phyloP scores from a whole-genome alignment of 2,888 invertebrate genomes.

The Coelopa pilipes region DNA sequence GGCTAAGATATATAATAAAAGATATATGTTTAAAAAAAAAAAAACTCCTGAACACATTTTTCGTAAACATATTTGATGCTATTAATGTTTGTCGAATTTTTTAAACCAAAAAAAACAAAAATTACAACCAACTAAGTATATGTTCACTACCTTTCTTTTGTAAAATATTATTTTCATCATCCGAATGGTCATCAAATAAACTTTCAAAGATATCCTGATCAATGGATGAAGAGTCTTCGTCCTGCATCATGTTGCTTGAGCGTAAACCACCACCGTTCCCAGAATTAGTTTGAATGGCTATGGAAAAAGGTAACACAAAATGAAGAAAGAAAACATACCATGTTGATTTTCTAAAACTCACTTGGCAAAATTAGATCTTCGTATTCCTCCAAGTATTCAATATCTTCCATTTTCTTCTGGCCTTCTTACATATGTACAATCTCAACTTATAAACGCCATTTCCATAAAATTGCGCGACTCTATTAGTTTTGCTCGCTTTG shows the following conservation, averaged over 20 bases:
- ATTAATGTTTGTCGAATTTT: no score
- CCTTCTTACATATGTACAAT: neutral
- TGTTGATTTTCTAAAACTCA: conserved; percentile 43
- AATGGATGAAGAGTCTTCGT: conserved; percentile 56
- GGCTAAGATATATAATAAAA: conserved; percentile 33
- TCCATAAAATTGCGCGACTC: no score
- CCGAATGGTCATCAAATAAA: conserved; percentile 55
- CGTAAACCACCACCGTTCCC: conserved; percentile 39
- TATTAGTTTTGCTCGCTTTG: no score
- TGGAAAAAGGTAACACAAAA: neutral
- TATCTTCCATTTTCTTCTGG: conserved; percentile 58
- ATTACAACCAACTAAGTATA: neutral
- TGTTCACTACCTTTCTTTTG: conserved; percentile 45
- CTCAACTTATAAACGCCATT: conserved; percentile 30
- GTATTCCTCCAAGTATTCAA: conserved; percentile 64
- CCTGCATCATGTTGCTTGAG: conserved; percentile 33
- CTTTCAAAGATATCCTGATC: conserved; percentile 60
- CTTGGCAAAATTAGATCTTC: conserved; percentile 63
- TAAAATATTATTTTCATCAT: conserved; percentile 50
- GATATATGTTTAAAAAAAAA: conserved; percentile 27
- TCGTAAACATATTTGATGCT: no score
- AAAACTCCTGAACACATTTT: neutral
- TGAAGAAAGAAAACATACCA: neutral
- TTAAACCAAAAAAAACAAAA: no score
- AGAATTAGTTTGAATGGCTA: conserved; percentile 27